Percentiles rank a stretch among this genome's conserved stretches.
These are phyloP conservation scores for Nesidiocoris tenuis DNA, from an alignment of 2,888 invertebrate species.

Conservation along the genomic window DNA sequence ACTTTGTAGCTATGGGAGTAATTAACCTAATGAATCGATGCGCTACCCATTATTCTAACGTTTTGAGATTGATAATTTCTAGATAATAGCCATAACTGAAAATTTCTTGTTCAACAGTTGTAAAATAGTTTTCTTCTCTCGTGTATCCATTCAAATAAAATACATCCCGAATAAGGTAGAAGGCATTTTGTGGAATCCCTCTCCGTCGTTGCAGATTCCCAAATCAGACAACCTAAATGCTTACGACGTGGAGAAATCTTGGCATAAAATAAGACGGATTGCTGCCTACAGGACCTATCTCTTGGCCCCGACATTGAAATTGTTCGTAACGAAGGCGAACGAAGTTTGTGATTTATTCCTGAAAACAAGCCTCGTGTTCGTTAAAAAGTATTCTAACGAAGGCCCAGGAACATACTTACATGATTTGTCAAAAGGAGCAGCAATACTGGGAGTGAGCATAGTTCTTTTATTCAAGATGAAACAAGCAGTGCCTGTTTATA, in stretches of 20 bases:
- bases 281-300: constrained; percentile 24
- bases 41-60: no score
- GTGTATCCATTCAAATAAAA: no score
- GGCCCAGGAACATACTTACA: constrained; percentile 26
- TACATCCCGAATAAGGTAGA: no score
- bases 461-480: no score
- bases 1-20: no score
- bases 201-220: constrained; percentile 6
- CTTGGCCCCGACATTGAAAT: constrained; percentile 24
- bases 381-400: constrained; percentile 23
- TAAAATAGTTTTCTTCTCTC: no score
- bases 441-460: constrained; percentile 14
- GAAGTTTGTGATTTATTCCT: constrained; percentile 26
- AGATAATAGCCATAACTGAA: no score
- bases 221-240: constrained; percentile 12
- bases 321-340: constrained; percentile 19
- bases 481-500: no score
- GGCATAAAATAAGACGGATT: constrained; percentile 7
- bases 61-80: no score
- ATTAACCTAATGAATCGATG: no score
- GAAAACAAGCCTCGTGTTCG: constrained; percentile 27
- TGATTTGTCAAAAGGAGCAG: constrained; percentile 27
- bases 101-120: no score
- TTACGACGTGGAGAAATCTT: not conserved
- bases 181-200: no score